These are phyloP conservation scores for Oenanthe oenanthe DNA, from an alignment of 2,113 vertebrate species.

Conservation along the genomic window DNA sequence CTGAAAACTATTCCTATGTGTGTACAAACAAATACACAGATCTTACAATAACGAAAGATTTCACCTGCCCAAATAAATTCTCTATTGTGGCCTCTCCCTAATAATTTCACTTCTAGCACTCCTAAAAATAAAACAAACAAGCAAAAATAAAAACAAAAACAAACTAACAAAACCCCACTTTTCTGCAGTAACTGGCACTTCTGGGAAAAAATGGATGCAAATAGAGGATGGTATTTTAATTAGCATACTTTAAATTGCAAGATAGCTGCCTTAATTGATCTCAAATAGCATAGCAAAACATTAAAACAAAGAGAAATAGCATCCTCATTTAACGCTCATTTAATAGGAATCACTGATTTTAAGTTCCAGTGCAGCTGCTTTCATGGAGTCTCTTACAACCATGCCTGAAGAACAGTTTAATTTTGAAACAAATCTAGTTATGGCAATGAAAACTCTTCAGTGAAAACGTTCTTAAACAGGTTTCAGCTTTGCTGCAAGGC, in stretches of 20 bases:
- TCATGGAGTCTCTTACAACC: neutral
- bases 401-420: neutral
- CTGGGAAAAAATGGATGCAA: neutral
- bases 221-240: neutral
- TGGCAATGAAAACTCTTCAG: neutral
- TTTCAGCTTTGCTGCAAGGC: constrained; percentile 14
- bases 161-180: neutral
- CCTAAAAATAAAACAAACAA: neutral
- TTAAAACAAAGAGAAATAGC: neutral
- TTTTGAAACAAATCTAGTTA: constrained; percentile 42
- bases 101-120: neutral
- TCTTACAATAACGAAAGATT: neutral
- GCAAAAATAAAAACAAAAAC: neutral
- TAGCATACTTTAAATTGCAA: neutral
- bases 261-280: neutral
- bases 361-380: neutral
- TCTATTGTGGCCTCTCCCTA: neutral
- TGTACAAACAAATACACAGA: neutral
- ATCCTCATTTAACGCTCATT: neutral
- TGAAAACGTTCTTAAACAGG: constrained; percentile 19
- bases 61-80: neutral
- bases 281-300: neutral
- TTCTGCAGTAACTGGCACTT: neutral
- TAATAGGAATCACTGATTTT: neutral
- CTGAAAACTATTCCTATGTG: neutral